Evolutionary conservation across 2,888 invertebrate species (phyloP), one percentile per base, ranked within the genome.

Genomic region (Drosophila greeni): DNA sequence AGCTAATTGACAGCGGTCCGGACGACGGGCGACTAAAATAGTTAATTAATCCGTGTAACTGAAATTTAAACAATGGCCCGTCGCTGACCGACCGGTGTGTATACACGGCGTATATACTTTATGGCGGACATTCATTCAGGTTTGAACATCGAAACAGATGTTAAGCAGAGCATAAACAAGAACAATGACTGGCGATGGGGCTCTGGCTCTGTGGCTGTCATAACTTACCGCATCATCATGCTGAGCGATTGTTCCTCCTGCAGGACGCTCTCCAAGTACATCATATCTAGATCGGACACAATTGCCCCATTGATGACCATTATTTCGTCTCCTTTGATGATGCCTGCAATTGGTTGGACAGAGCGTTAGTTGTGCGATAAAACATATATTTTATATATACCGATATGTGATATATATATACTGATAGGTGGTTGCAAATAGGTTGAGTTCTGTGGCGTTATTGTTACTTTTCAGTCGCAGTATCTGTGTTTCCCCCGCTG

Each of bases 251-350:
- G 92, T 87, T 97, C 97, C 89, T 98, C 97, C 90, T 97, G 97
- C 80, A 98, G 92, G 73, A 98, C 95, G 87, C 96, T 96, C 90
- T 98, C 98, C 88, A 98, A 92, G 91, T 97, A 98, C 95, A 98
- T 98, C 98, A 98, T 98, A 92, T 98, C 98, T 90, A 98, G 92
- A 91, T 98, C 98, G 86, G 97, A 96, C 80, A 98, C 97, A 89
- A 98, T 96, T 84, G 97, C 97, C 76, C 97, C 97, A 91, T 98
- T 98, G 91, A 98, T 97, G 89, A 98, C 97, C 94, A 98, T 96
- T 89, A 98, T 97, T 91, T 98, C 98, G 90, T 98, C 98, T 86
- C 97, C 95, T 91, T 97, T 96, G 90, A 97, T 96, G 88, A 98
- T 95, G 87, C 98, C 98, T 98, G 91, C 80, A 89, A 69, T 62